phyloP scores from a whole-genome alignment of 1,140 invertebrate genomes.

The Odontomachus brunneus region DNA sequence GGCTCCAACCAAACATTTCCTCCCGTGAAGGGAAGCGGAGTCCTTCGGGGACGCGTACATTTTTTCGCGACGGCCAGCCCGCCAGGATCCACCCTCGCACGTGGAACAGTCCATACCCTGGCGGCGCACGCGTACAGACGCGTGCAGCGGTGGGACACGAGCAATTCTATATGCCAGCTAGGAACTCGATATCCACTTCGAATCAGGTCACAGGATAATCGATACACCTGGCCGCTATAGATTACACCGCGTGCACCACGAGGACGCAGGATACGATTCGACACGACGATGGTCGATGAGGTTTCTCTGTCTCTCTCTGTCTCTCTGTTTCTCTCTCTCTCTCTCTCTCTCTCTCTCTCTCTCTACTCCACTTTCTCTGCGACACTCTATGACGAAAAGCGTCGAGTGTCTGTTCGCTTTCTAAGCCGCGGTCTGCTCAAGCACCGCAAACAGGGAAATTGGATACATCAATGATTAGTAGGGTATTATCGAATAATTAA shows the following conservation, averaged over 20 bases:
- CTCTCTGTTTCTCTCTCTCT: no score
- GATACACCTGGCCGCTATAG: constrained; percentile 56
- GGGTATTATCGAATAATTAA: no score
- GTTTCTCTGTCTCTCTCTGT: no score
- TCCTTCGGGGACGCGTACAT: neutral
- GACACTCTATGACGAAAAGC: neutral
- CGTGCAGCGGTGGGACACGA: constrained; percentile 30
- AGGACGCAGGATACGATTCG: neutral
- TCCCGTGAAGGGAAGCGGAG: no score
- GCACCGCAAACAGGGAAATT: neutral
- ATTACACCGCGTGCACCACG: constrained; percentile 10
- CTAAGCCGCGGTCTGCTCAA: neutral
- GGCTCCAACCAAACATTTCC: no score
- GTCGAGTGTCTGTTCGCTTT: neutral
- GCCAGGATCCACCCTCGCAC: constrained; percentile 34
- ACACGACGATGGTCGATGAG: constrained; percentile 6
- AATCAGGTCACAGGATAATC: constrained; percentile 63
- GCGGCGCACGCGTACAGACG: constrained; percentile 40
- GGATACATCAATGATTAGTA: no score
- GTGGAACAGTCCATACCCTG: constrained; percentile 51
- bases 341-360: no score
- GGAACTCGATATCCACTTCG: constrained; percentile 50
- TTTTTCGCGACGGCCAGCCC: neutral
- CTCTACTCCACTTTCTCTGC: neutral
- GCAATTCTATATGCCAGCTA: constrained; percentile 53